Evolutionary conservation across 1,140 invertebrate species (phyloP).

Genomic region (Heliconius nattereri): DNA sequence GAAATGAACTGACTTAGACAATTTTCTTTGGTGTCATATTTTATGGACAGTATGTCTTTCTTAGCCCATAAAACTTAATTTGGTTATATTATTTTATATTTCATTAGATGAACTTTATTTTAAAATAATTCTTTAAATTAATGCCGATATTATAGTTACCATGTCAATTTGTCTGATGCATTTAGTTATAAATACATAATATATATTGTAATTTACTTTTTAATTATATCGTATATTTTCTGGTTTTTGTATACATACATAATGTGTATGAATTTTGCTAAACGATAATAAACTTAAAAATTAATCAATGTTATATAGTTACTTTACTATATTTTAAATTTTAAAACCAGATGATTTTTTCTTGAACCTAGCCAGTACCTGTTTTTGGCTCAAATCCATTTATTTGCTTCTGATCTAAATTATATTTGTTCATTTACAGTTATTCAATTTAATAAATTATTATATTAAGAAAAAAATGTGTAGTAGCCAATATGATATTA

Average conservation of each 20-base stretch:
- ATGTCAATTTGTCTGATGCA: background rate
- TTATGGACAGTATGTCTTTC: background rate
- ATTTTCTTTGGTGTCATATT: too few species aligned
- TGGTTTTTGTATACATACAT: background rate
- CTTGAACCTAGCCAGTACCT: background rate
- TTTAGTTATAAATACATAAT: background rate
- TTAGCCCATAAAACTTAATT: background rate
- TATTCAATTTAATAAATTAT: background rate
- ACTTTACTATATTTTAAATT: background rate
- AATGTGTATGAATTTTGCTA: too few species aligned
- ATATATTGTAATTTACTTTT: background rate
- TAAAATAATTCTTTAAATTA: background rate
- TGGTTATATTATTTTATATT: background rate
- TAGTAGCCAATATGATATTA: conserved; percentile 4
- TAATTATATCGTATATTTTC: background rate
- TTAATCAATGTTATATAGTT: too few species aligned
- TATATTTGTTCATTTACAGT: too few species aligned
- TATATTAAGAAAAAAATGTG: background rate
- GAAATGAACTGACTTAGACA: too few species aligned
- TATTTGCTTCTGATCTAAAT: background rate
- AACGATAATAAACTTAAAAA: too few species aligned
- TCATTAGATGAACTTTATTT: background rate
- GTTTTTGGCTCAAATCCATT: background rate
- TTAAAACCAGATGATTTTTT: background rate
- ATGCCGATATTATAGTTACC: background rate